Evolutionary conservation across 2,888 invertebrate genomes (phyloP), one percentile per base, ranked within the genome.

Genomic region (Sminthurides aquaticus): DNA sequence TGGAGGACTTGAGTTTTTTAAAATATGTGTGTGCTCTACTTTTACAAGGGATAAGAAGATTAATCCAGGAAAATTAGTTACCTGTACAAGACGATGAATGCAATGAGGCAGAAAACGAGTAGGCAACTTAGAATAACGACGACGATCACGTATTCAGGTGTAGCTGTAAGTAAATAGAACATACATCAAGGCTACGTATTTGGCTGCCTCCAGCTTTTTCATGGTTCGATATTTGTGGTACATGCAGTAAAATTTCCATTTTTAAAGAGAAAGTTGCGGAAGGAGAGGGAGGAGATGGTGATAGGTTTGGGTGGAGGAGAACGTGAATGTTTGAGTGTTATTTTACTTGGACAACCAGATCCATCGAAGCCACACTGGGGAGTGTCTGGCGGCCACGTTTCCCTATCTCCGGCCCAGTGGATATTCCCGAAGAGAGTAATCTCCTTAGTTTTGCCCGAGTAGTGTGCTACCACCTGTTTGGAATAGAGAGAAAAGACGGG

Each of bases 291-390:
- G n/a, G n/a, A n/a, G n/a, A n/a, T n/a, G n/a, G n/a, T n/a, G n/a
- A n/a, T n/a, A n/a, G n/a, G n/a, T n/a, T n/a, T n/a, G 43, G 43
- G 18, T 11, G 8, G 18, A 43, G 43, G 8, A 11, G 18, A 11
- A 18, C 43, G 18, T 43, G 18, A 43, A 43, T 43, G 43, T 43
- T 11, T 11, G 11, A 11, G 8, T 43, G 11, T 43, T 43, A 8
- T 18, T 43, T 72, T 69, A 75, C 75, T 75, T 63, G 91, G 91
- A 79, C 97, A 97, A 65, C 90, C 82, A 0, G 91, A 87, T 54
- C 88, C 87, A 78, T 97, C 95, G 78, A 90, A 97, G 48, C 97
- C 97, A 79, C 98, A 98, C 67, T 82, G 82, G 0, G 98, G 98
- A 1, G 87, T 89, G 80, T 98, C 97, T 0, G 86, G 86, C 0